phyloP scores from a whole-genome alignment of 2,888 invertebrate genomes.

The Diogma glabrata region DNA sequence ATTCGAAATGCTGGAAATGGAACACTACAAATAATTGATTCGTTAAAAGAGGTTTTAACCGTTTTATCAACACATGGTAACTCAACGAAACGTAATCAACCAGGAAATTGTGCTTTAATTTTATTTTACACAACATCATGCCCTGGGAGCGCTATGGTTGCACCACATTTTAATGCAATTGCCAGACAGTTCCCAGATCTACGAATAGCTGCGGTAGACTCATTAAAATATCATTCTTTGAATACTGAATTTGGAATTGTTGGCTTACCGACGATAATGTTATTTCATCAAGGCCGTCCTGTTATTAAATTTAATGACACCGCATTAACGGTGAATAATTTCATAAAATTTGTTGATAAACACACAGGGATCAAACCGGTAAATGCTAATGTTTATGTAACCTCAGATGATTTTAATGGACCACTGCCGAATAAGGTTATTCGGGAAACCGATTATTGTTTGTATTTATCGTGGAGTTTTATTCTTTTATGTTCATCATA shows the following conservation, averaged over 20 bases:
- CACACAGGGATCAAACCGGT: constrained; percentile 59
- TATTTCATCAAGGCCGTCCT: constrained; percentile 81
- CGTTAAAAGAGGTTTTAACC: constrained; percentile 29
- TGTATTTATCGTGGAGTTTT: constrained; percentile 77
- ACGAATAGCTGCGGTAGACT: constrained; percentile 82
- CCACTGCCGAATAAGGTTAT: constrained; percentile 70
- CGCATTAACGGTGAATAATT: constrained; percentile 64
- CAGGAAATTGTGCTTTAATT: constrained; percentile 62
- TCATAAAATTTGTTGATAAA: constrained; percentile 63
- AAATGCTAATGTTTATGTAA: constrained; percentile 54
- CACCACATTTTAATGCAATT: constrained; percentile 82
- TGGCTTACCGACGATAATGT: constrained; percentile 76
- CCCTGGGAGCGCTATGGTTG: constrained; percentile 80
- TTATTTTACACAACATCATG: constrained; percentile 86
- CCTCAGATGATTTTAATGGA: constrained; percentile 64
- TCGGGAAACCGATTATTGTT: constrained; percentile 66
- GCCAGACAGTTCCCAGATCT: constrained; percentile 78
- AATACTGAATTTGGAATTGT: constrained; percentile 87
- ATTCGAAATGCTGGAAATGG: constrained; percentile 22
- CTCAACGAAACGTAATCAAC: constrained; percentile 45
- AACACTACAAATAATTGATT: constrained; percentile 27
- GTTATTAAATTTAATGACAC: constrained; percentile 76
- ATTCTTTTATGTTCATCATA: constrained; percentile 61
- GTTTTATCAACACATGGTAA: constrained; percentile 32
- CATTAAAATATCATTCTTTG: constrained; percentile 67